Base-by-base conservation (phyloP, 2,113 vertebrate genomes). In the Lophochroa leadbeateri region DNA sequence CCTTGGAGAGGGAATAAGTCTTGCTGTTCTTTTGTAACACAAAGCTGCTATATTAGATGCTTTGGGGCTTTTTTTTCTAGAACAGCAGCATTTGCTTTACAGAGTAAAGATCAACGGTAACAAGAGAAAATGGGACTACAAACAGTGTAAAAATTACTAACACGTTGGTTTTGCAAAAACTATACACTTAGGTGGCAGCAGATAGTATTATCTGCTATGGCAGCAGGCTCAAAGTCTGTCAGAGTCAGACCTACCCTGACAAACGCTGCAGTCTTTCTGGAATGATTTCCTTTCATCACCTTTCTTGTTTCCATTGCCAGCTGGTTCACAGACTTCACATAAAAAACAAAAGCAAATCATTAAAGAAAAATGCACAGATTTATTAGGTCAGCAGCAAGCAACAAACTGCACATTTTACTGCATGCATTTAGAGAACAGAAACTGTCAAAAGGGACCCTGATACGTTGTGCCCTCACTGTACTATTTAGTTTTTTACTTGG, bases 261-360 rank as follows among this genome's bases (percentile, higher is more conserved):
- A 67, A 99, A 99, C 0, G 99, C 99, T 10, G 99, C 99, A 0
- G 99, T 99, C 96, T 99, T 99, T 55, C 99, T 98, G 65, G 99
- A 99, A 96, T 99, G 99, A 95, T 97, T 99, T 81, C 99, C 99
- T 94, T 98, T 99, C 99, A 99, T 99, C 82, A 99, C 98, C 92
- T 98, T 98, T 57, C 98, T 98, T 29, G 99, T 99, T 97, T 99
- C 99, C 99, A 99, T 99, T 41, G 99, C 98, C 78, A 99, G 96
- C 8, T 98, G 99, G 96, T 99, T 99, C 97, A 99, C 99, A 81
- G 98, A 99, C 99, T 99, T 91, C 47, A 88, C 31, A 74, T 5
- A n/a, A 70, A 86, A 76, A 31, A 2, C 52, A 91, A 82, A 90
- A 78, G 37, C 53, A 93, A 86, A 85, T 21, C 33, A 86, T 70